Percentiles rank a stretch among this genome's conserved stretches.
Evolutionary conservation across 2,797 vertebrate genomes (phyloP).

Genomic region (Melanotaenia boesemani): DNA sequence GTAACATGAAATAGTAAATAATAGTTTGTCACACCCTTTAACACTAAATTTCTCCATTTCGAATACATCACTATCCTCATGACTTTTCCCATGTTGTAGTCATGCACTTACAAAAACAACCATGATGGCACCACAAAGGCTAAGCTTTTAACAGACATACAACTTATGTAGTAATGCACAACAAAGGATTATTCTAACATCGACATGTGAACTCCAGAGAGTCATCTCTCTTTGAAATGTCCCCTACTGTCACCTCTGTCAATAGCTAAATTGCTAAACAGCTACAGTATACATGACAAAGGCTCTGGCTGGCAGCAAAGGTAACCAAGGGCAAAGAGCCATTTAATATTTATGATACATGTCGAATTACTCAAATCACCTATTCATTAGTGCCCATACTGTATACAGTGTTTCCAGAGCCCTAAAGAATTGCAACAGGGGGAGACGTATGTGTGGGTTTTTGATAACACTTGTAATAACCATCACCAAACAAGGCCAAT

Average conservation of each 20-base stretch:
- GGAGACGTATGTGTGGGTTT: slow-evolving; percentile 70
- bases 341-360: slow-evolving; percentile 81
- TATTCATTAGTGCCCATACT: slow-evolving; percentile 68
- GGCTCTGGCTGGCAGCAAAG: slow-evolving; percentile 74
- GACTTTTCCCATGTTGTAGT: not conserved
- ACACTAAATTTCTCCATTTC: not conserved
- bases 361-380: slow-evolving; percentile 74
- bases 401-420: slow-evolving; percentile 16
- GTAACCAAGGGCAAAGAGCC: slow-evolving; percentile 76
- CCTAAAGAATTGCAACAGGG: slow-evolving; percentile 34
- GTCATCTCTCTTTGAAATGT: slow-evolving; percentile 68
- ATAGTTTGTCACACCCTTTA: not conserved
- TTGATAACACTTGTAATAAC: slow-evolving; percentile 81
- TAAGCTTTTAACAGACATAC: slow-evolving; percentile 24
- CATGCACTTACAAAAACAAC: slow-evolving; percentile 12
- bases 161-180: slow-evolving; percentile 26
- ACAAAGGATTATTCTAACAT: slow-evolving; percentile 47
- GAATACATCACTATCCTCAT: not conserved
- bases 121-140: slow-evolving; percentile 24
- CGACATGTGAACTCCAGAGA: slow-evolving; percentile 49
- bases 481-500: slow-evolving; percentile 82
- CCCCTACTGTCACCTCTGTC: slow-evolving; percentile 74
- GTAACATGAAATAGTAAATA: not conserved
- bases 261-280: slow-evolving; percentile 74
- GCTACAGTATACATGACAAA: slow-evolving; percentile 66